Base-by-base conservation (phyloP, 2,113 vertebrate genomes). In the Zosterops pallidus region DNA sequence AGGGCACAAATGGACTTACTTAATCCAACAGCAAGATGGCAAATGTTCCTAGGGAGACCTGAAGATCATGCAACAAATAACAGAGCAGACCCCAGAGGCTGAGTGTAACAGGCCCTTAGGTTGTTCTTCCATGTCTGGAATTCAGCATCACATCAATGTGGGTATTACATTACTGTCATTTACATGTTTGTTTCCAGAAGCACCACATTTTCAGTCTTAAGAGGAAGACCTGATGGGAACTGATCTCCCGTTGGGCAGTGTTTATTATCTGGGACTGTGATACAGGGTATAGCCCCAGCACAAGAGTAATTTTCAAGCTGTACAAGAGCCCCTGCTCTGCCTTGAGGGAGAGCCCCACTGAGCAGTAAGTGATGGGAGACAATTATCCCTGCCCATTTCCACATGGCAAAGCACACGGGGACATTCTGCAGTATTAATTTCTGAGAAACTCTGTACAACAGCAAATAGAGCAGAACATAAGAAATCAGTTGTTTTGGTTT, bases 191-290 rank as follows among this genome's bases (percentile, higher is more conserved):
- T 44, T 81, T 76, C 37, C 35, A 76, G 72, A 44, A 57, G 42
- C 56, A 55, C 59, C 22, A n/a, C 15, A 28, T 78, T 88, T 72
- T 46, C 23, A 56, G 35, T 25, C 26, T 69, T 33, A 46, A 81
- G 33, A 84, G 25, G 20, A 83, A 77, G 39, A 74, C 9, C 14
- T 60, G 35, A 14, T 4, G 12, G 53, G 49, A 81, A 25, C 14
- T 2, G 1, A 50, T 52, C 25, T 65, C 41, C 33, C 0, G 0
- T 3, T 31, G 6, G 33, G 15, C 17, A 74, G 11, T 0, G 0
- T 35, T 63, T 8, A 11, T 55, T 63, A 68, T 12, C 21, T 52
- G 41, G 35, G 35, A 69, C 33, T 26, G 46, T 4, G 14, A 41
- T 7, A 0, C 17, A 70, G n/a, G 13, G 6, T 44, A 29, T 8